These are phyloP conservation scores for Neogobius melanostomus DNA, from an alignment of 2,113 vertebrate genomes.

Conservation along the genomic window DNA sequence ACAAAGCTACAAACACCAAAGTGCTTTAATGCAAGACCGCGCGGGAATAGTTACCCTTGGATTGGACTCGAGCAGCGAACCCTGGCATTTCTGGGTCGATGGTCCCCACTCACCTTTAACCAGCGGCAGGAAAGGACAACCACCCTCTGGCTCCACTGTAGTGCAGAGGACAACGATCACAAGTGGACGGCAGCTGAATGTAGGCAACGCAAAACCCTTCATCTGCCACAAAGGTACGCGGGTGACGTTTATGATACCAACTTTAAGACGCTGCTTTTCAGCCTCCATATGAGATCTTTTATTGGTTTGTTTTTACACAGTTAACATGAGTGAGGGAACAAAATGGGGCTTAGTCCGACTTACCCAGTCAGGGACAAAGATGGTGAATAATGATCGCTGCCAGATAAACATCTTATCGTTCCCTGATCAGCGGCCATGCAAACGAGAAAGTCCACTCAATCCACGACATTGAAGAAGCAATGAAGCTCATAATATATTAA, in stretches of 20 bases:
- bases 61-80: neutral
- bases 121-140: neutral
- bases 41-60: neutral
- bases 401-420: too few species aligned
- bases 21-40: neutral
- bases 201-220: neutral
- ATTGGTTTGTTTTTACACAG: too few species aligned
- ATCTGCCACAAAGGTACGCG: neutral
- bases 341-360: too few species aligned
- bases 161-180: neutral
- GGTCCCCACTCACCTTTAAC: neutral
- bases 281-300: too few species aligned
- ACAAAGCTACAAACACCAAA: neutral
- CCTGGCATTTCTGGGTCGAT: neutral
- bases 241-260: neutral
- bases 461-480: too few species aligned
- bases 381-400: too few species aligned
- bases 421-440: too few species aligned
- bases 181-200: neutral
- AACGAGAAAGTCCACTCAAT: too few species aligned
- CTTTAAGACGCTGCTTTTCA: too few species aligned
- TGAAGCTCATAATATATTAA: too few species aligned
- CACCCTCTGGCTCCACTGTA: neutral
- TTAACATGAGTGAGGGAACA: too few species aligned
- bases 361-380: too few species aligned